Base-by-base conservation (phyloP, 2,797 vertebrate genomes). In the Sarcophilus harrisii region DNA sequence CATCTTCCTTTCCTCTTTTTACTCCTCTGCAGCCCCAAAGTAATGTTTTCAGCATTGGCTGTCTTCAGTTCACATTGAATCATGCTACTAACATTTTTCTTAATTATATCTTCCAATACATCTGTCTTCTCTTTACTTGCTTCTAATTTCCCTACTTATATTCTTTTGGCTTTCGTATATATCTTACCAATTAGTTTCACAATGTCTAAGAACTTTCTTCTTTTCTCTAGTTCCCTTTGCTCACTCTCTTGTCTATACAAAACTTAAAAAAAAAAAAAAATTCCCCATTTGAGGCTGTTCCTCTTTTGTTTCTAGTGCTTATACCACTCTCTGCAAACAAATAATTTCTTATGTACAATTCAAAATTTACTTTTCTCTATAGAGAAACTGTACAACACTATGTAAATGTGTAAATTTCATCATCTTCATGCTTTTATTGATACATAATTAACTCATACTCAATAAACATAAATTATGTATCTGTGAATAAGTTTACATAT, bases 341-440 rank as follows among this genome's bases (percentile, higher is more conserved):
- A n/a, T n/a, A 66, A 60, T 89, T 66, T 49, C 92, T 95, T 49
- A 62, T 92, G 24, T 18, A 58, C 10, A 90, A 58, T 60, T 94
- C 14, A 38, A 95, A 55, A 59, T 93, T 93, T 57, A 93, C 54
- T 94, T 94, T 55, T 49, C 30, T 90, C 38, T 11, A 38, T 92
- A 90, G 10, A 66, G 62, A 91, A 93, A 91, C 18, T 93, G 90
- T 38, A 66, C 14, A 66, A 18, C 5, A 66, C 32, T n/a, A 18
- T 73, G 24, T 73, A 73, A 73, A 73, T 38, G 6, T 18, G 4
- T n/a, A 66, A 30, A n/a, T 66, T 14, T 62, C 30, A 73, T 38
- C n/a, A 38, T 73, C n/a, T 21, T 9, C 2, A 9, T 73, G n/a
- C n/a, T 73, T 73, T 21, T n/a, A n/a, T 73, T 32, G 62, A 66